Conservation (phyloP, 2,888 invertebrate species). For the Drosophila demipolita region DNA sequence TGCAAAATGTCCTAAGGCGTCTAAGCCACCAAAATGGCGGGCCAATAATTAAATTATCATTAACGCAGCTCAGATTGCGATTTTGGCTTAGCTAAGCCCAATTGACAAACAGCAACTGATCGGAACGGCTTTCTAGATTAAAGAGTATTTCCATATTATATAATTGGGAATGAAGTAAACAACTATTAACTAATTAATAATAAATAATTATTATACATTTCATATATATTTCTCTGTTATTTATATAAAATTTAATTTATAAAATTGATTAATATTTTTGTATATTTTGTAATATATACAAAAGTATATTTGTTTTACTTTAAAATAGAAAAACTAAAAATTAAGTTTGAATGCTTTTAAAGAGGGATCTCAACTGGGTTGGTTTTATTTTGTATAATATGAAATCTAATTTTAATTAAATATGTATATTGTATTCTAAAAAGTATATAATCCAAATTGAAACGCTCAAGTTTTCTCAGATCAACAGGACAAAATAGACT, state of each 20-base stretch:
- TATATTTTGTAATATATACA: background rate
- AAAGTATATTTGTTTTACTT: background rate
- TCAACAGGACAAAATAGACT: background rate
- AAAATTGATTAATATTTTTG: background rate
- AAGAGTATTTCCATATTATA: background rate
- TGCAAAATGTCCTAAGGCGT: slow-evolving; percentile 52
- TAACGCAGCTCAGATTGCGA: slow-evolving; percentile 48
- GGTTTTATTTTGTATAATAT: background rate
- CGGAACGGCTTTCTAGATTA: background rate
- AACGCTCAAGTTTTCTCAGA: background rate
- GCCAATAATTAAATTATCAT: slow-evolving; percentile 75
- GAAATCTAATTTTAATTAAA: background rate
- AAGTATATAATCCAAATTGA: background rate
- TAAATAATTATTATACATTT: background rate
- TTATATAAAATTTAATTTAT: background rate
- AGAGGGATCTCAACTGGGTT: background rate
- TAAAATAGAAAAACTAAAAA: background rate
- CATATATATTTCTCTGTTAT: background rate
- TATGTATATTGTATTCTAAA: background rate
- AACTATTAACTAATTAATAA: background rate
- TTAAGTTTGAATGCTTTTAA: no score
- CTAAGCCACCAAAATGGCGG: slow-evolving; percentile 51
- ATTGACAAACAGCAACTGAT: background rate
- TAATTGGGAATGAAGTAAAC: background rate
- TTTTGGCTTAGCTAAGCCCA: slow-evolving; percentile 38